A percentile compares a stretch with the other conserved stretches of the same genome.
These are phyloP conservation scores for Habroteleia sp. DNA, from an alignment of 2,888 invertebrate genomes.

Conservation along the genomic window DNA sequence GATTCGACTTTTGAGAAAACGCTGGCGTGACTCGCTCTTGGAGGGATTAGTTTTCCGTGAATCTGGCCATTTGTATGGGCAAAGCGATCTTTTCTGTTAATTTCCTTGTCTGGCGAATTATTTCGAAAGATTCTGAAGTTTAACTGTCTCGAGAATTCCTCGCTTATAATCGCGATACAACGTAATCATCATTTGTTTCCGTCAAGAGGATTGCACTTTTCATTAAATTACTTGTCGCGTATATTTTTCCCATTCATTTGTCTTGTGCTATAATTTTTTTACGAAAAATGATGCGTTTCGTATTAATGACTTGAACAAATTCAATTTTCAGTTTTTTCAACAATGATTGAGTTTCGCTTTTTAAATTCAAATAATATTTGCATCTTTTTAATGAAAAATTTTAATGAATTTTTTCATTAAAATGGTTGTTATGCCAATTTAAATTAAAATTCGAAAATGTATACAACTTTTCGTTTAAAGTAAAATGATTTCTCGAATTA, in stretches of 20 bases:
- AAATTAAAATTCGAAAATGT: too few species aligned
- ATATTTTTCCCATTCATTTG: slow-evolving; percentile 2
- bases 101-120: slow-evolving; percentile 23
- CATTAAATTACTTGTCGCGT: slow-evolving; percentile 9
- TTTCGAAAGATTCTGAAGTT: slow-evolving; percentile 24
- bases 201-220: slow-evolving; percentile 24
- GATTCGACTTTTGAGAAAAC: too few species aligned
- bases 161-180: slow-evolving; percentile 24
- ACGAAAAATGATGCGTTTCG: not conserved
- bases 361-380: too few species aligned
- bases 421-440: too few species aligned
- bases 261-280: not conserved
- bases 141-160: slow-evolving; percentile 6
- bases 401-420: too few species aligned
- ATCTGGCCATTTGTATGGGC: slow-evolving; percentile 23
- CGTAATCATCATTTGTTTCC: slow-evolving; percentile 20
- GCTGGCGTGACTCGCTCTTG: too few species aligned
- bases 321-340: too few species aligned
- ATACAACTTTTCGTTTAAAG: too few species aligned
- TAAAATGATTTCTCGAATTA: too few species aligned
- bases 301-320: not conserved
- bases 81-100: slow-evolving; percentile 20
- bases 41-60: not conserved
- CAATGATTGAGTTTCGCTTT: too few species aligned
- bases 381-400: too few species aligned